Evolutionary conservation across 2,113 vertebrate species (phyloP).

Genomic region (Anguilla rostrata): DNA sequence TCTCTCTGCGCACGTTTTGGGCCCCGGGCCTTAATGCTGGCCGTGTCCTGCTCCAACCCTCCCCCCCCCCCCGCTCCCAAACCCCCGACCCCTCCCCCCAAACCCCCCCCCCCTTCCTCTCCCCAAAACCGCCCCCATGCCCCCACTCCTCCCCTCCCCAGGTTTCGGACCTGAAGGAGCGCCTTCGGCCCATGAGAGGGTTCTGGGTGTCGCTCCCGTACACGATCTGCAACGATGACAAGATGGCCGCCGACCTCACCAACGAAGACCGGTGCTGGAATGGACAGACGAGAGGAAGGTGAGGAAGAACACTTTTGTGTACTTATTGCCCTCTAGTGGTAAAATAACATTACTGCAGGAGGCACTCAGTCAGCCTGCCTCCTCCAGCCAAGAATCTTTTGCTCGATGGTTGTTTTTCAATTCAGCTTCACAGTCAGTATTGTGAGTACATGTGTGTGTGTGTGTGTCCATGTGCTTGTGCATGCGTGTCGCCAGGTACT

Average conservation of each 20-base stretch:
- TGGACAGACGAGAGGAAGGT: slow-evolving; percentile 69
- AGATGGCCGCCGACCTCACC: slow-evolving; percentile 74
- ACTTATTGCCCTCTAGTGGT: too few species aligned
- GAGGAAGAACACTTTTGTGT: slow-evolving; percentile 27
- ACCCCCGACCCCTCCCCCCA: slow-evolving; percentile 36
- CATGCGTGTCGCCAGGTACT: slow-evolving; percentile 64
- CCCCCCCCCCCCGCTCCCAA: slow-evolving; percentile 32
- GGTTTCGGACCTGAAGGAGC: slow-evolving; percentile 81
- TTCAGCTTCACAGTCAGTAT: not conserved
- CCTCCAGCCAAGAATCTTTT: too few species aligned
- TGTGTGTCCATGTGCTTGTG: not conserved
- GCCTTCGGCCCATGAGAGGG: slow-evolving; percentile 75
- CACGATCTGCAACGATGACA: slow-evolving; percentile 80
- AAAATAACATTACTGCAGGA: too few species aligned
- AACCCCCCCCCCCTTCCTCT: slow-evolving; percentile 27
- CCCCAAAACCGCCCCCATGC: slow-evolving; percentile 12
- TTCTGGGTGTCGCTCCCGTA: slow-evolving; percentile 84
- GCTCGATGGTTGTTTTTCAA: too few species aligned
- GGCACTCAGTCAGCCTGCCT: too few species aligned
- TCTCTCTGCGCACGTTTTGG: not conserved
- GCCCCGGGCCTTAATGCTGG: not conserved
- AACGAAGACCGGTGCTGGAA: slow-evolving; percentile 87
- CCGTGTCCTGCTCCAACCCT: not conserved
- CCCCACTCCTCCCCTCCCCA: slow-evolving; percentile 51
- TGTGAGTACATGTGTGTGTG: slow-evolving; percentile 39